Percentiles rank a stretch among this genome's conserved stretches.
These are phyloP conservation scores for Heliocidaris erythrogramma DNA, from an alignment of 35 echinoderm and acorn worm species.

Conservation along the genomic window DNA sequence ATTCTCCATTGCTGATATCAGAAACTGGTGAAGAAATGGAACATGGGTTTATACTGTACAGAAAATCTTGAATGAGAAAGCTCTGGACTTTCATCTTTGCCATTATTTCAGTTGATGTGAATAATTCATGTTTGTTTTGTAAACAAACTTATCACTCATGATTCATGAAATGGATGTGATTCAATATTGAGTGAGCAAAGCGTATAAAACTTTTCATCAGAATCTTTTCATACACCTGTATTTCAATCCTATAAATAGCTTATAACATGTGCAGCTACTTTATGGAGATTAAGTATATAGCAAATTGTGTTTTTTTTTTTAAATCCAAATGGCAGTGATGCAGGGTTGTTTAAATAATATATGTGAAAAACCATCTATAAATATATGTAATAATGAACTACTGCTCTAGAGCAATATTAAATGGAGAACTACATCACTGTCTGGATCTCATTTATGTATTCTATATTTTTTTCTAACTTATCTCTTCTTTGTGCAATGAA, in stretches of 20 bases:
- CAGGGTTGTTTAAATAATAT: neutral
- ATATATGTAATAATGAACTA: no score
- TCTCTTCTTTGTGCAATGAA: constrained; percentile 2
- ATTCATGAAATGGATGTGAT: neutral
- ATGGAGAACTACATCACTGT: neutral
- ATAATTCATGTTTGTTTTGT: neutral
- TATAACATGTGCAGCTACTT: neutral
- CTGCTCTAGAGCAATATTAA: neutral
- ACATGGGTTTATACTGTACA: neutral
- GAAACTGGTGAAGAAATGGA: neutral
- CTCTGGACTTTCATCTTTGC: neutral
- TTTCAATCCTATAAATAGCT: neutral
- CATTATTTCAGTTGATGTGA: neutral
- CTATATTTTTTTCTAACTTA: neutral
- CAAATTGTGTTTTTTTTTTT: no score
- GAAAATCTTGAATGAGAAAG: neutral
- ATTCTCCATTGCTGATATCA: no score
- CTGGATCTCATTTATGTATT: neutral
- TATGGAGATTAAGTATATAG: neutral
- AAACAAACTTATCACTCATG: neutral
- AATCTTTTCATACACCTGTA: neutral
- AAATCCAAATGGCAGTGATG: neutral
- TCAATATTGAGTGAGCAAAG: neutral
- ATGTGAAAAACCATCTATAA: neutral
- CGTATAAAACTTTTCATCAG: neutral